Percentiles rank a stretch among this genome's conserved stretches.
Conservation (phyloP, 2,888 invertebrate species). For the Abrostola tripartita region DNA sequence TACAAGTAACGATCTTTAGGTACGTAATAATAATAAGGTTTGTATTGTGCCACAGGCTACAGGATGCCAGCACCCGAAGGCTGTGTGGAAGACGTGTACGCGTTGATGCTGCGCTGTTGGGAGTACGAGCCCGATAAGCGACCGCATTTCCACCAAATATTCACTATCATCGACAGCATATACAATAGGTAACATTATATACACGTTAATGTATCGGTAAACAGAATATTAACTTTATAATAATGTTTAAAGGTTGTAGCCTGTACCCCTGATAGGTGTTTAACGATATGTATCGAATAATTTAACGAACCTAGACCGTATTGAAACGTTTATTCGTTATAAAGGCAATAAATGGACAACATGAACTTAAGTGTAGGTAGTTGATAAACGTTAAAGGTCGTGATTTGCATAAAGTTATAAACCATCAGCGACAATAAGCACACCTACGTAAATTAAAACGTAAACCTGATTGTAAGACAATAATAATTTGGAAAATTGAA, state of each 20-base stretch:
- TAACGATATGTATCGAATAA: too few species aligned
- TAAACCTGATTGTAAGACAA: too few species aligned
- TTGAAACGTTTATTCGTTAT: too few species aligned
- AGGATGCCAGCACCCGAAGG: constrained; percentile 97
- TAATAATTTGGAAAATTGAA: too few species aligned
- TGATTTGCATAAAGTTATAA: too few species aligned
- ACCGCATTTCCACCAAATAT: constrained; percentile 97
- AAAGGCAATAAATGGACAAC: too few species aligned
- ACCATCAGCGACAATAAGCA: too few species aligned
- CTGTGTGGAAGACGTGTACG: constrained; percentile 96
- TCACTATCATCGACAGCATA: constrained; percentile 92
- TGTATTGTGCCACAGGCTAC: constrained; percentile 90
- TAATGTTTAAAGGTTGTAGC: background rate
- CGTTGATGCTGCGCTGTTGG: constrained; percentile 97
- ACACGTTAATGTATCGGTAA: background rate
- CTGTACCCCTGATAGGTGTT: too few species aligned
- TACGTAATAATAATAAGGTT: background rate
- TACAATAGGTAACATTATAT: constrained; percentile 77
- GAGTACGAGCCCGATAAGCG: constrained; percentile 96
- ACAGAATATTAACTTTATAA: constrained; percentile 2
- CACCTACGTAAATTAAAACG: too few species aligned
- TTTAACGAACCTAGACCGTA: too few species aligned
- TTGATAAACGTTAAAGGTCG: too few species aligned
- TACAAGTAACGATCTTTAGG: background rate
- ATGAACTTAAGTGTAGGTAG: too few species aligned